Base-by-base conservation (phyloP, 2,797 vertebrate genomes). In the Vespertilio murinus region DNA sequence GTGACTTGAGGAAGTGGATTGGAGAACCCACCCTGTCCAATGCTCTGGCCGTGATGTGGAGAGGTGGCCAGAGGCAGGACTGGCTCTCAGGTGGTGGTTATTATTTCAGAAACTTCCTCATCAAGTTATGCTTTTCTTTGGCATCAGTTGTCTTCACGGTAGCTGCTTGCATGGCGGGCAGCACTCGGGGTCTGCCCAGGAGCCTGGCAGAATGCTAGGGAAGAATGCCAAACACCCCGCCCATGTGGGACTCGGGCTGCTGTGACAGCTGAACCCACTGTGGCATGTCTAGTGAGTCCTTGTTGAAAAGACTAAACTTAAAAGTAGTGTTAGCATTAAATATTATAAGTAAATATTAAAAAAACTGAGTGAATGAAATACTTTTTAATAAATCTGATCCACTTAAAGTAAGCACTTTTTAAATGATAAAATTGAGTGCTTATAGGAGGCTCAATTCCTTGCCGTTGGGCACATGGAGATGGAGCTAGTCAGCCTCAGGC, bases 161-260 rank as follows among this genome's bases (percentile, higher is more conserved):
- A 52, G 42, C 40, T 65, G 45, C 82, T 9, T 65, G 33, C 28
- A 11, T n/a, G 5, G 40, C 49, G 35, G 33, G 38, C 0, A 0
- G 30, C 22, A 6, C 18, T 17, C 1, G 0, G 11, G 8, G 12
- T 38, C 81, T 67, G 1, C 49, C 20, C 5, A 5, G 4, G 20
- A 20, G 14, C 23, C 56, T 49, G 30, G 73, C 11, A 73, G n/a
- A 78, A 35, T 22, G 12, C 2, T 17, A 12, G 47, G 23, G 12
- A 17, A 49, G 42, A 17, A 25, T 25, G 2, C 22, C 33, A 25
- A 35, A 35, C 33, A 49, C 49, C 40, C 40, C 38, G 49, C 33
- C 47, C 0, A 1, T 1, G 42, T 6, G 2, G 30, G 52, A 5
- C n/a, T 33, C 1, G 0, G 47, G 47, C 78, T 59, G 8, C 47